These are phyloP conservation scores for Agrochola lota DNA, from an alignment of 2,888 invertebrate genomes.

Conservation along the genomic window DNA sequence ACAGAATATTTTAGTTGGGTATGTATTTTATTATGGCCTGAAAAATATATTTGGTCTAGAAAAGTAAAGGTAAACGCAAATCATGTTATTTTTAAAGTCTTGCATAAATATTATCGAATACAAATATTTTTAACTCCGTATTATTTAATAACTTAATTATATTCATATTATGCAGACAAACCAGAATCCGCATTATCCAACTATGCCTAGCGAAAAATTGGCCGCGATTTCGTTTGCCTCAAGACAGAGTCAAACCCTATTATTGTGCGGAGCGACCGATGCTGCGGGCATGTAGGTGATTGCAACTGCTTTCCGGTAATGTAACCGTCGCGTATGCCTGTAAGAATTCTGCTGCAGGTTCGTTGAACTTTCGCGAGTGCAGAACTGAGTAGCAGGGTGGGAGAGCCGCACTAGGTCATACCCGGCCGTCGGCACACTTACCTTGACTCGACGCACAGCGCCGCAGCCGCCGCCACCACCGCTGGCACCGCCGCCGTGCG, in stretches of 20 bases:
- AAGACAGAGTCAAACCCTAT: slow-evolving; percentile 43
- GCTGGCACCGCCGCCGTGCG: slow-evolving; percentile 70
- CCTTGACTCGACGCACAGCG: slow-evolving; percentile 88
- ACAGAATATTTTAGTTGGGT: not conserved
- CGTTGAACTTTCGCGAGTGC: slow-evolving; percentile 90
- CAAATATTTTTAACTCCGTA: slow-evolving; percentile 7
- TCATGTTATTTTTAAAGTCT: slow-evolving; percentile 4
- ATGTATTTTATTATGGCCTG: not conserved
- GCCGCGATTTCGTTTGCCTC: slow-evolving; percentile 49
- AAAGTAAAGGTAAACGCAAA: not conserved
- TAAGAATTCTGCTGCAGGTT: slow-evolving; percentile 89
- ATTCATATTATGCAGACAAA: slow-evolving; percentile 47
- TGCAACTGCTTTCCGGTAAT: slow-evolving; percentile 90
- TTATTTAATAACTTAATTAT: slow-evolving; percentile 55
- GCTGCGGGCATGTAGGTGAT: slow-evolving; percentile 76
- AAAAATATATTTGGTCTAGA: not conserved
- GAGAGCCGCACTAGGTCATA: slow-evolving; percentile 89
- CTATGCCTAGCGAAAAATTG: slow-evolving; percentile 44
- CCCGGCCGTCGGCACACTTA: slow-evolving; percentile 90
- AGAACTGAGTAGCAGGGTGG: slow-evolving; percentile 87
- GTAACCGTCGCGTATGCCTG: slow-evolving; percentile 88
- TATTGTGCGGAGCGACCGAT: slow-evolving; percentile 57
- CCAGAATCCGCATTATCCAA: slow-evolving; percentile 39
- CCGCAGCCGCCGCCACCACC: slow-evolving; percentile 68
- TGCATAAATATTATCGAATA: slow-evolving; percentile 9